Conservation (phyloP, 2,888 invertebrate genomes). For the Tanaodytes sp. region DNA sequence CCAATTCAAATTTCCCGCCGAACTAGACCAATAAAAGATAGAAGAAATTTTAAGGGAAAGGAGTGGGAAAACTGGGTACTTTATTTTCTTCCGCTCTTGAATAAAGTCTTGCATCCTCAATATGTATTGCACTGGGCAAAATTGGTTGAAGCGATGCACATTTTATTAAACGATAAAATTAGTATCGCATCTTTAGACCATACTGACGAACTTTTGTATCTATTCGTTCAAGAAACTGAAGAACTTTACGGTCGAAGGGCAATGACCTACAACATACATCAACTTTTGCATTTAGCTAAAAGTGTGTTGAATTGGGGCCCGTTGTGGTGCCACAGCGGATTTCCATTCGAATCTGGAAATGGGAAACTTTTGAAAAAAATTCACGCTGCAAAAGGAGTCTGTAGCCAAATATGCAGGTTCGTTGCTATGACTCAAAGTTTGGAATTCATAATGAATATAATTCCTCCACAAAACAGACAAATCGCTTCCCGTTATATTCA, state of each 20-base stretch:
- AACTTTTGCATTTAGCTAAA: slow-evolving; percentile 35
- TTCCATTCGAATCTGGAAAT: slow-evolving; percentile 33
- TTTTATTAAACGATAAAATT: slow-evolving; percentile 19
- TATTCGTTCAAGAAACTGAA: slow-evolving; percentile 24
- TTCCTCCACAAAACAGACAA: not conserved
- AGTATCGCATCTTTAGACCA: slow-evolving; percentile 16
- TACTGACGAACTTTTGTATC: slow-evolving; percentile 23
- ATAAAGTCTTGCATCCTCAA: slow-evolving; percentile 2
- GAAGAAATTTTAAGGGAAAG: slow-evolving; percentile 12
- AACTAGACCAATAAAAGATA: slow-evolving; percentile 11
- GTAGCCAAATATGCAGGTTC: slow-evolving; percentile 24
- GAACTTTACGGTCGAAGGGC: slow-evolving; percentile 5
- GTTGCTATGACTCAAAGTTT: slow-evolving; percentile 2
- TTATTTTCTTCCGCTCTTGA: slow-evolving; percentile 3
- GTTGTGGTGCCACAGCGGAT: slow-evolving; percentile 33
- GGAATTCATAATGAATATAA: slow-evolving; percentile 5
- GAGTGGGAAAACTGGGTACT: slow-evolving; percentile 22
- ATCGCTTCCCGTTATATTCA: not conserved
- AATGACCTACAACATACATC: slow-evolving; percentile 42
- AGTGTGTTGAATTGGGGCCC: slow-evolving; percentile 47
- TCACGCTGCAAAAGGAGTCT: slow-evolving; percentile 23
- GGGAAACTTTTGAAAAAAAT: slow-evolving; percentile 18
- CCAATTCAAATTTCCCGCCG: slow-evolving; percentile 25
- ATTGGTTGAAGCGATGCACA: slow-evolving; percentile 24
- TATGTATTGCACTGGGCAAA: slow-evolving; percentile 17